A percentile compares a stretch with the other conserved stretches of the same genome.
Conservation (phyloP, 1,140 invertebrate species). For the Octopus sinensis region DNA sequence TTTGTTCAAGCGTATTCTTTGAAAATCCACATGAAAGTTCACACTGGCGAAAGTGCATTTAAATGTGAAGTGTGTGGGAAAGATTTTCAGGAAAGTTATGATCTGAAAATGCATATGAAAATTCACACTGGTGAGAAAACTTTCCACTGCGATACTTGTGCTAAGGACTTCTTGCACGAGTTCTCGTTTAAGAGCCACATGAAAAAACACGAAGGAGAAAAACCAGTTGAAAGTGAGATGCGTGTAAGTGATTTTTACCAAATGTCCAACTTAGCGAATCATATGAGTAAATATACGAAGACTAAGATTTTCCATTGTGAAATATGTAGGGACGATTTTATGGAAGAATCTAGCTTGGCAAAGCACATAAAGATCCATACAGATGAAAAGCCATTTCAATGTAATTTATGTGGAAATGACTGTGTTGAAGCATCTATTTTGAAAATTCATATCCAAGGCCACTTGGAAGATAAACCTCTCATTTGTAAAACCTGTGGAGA, state of each 20-base stretch:
- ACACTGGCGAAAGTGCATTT: constrained; percentile 11
- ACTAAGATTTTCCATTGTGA: neutral
- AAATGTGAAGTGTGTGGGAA: neutral
- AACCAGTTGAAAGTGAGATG: neutral
- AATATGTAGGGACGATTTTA: neutral
- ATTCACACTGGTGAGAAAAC: neutral
- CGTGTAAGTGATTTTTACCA: neutral
- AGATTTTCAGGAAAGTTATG: neutral
- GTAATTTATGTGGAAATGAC: neutral
- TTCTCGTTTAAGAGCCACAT: neutral
- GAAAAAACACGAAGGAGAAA: neutral
- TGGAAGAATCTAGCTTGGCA: neutral
- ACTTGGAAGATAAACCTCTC: neutral
- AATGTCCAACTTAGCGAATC: neutral
- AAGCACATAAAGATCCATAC: neutral
- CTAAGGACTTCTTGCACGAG: constrained; percentile 19
- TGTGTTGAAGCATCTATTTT: neutral
- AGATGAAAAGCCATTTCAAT: neutral
- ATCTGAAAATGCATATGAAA: neutral
- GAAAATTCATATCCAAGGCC: neutral
- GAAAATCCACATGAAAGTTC: neutral
- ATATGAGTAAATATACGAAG: neutral
- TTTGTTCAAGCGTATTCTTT: neutral
- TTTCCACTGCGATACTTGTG: neutral
- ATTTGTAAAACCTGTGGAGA: neutral